phyloP scores from a whole-genome alignment of 2,797 vertebrate genomes.

The Gadopsis marmoratus region DNA sequence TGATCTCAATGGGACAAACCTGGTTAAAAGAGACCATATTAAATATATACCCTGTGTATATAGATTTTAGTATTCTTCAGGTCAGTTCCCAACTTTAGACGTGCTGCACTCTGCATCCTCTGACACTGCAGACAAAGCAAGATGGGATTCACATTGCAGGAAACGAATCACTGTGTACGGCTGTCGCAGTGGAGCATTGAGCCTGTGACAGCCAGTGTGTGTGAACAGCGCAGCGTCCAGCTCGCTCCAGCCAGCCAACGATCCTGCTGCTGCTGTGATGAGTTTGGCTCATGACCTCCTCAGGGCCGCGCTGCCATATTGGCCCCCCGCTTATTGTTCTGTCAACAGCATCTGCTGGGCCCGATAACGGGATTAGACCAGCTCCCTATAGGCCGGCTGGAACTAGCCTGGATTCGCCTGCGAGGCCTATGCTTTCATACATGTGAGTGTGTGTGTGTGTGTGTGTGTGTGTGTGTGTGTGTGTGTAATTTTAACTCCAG shows the following conservation, averaged over 20 bases:
- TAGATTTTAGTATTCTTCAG: constrained; percentile 12
- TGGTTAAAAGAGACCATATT: too few species aligned
- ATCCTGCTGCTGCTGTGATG: constrained; percentile 72
- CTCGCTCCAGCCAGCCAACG: constrained; percentile 53
- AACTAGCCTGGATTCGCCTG: constrained; percentile 74
- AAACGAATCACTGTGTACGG: constrained; percentile 41
- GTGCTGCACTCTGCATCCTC: background rate
- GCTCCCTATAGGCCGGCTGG: constrained; percentile 68
- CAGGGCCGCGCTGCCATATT: constrained; percentile 64
- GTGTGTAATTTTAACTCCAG: constrained; percentile 43
- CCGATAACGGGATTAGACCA: constrained; percentile 85
- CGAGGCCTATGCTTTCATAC: constrained; percentile 59
- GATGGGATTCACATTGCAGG: constrained; percentile 42
- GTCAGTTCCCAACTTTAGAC: constrained; percentile 12
- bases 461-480: constrained; percentile 19
- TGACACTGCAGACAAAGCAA: constrained; percentile 42
- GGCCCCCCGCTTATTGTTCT: constrained; percentile 79
- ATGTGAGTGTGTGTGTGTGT: constrained; percentile 39
- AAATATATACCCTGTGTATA: too few species aligned
- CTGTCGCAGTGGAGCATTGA: constrained; percentile 21
- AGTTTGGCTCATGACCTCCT: constrained; percentile 81
- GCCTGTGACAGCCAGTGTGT: constrained; percentile 54
- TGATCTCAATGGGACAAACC: too few species aligned
- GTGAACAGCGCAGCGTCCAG: constrained; percentile 50
- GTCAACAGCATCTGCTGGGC: constrained; percentile 83